Conservation (phyloP, 2,888 invertebrate genomes). For the Vesta saturnalis region DNA sequence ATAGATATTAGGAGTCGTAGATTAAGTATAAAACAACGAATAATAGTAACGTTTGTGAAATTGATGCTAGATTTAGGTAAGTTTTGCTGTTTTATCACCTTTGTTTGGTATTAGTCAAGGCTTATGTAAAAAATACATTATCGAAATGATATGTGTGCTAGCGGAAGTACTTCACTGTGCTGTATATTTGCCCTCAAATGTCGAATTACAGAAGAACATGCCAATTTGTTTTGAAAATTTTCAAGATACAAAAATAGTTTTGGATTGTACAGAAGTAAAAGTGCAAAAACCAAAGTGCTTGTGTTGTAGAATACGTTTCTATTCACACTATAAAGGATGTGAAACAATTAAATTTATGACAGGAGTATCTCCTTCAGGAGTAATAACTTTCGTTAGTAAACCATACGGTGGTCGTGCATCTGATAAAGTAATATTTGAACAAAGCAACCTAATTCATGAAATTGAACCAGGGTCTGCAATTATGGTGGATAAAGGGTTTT, state of each 20-base stretch:
- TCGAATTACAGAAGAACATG: conserved; percentile 1
- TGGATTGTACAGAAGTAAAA: conserved; percentile 11
- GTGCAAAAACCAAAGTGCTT: too few species aligned
- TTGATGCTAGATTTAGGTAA: conserved; percentile 8
- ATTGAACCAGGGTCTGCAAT: conserved; percentile 13
- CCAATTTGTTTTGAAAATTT: conserved; percentile 13
- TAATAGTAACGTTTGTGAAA: background rate
- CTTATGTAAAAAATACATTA: background rate
- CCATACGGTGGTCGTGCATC: conserved; percentile 23
- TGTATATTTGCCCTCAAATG: conserved; percentile 9
- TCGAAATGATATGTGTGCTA: background rate
- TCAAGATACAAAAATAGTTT: conserved; percentile 2
- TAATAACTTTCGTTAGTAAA: conserved; percentile 22
- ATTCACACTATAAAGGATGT: conserved; percentile 25
- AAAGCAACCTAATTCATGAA: conserved; percentile 8
- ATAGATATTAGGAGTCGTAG: conserved; percentile 1
- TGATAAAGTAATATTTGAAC: conserved; percentile 24
- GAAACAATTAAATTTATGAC: conserved; percentile 27
- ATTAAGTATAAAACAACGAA: background rate
- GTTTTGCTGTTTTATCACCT: background rate
- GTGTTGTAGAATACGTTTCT: conserved; percentile 9
- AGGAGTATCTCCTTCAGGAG: conserved; percentile 27
- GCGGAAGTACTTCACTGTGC: background rate
- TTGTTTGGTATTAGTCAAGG: background rate
- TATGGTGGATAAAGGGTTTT: conserved; percentile 39